These are phyloP conservation scores for Drosophila obscura DNA, from an alignment of 1,140 invertebrate genomes.

Conservation along the genomic window DNA sequence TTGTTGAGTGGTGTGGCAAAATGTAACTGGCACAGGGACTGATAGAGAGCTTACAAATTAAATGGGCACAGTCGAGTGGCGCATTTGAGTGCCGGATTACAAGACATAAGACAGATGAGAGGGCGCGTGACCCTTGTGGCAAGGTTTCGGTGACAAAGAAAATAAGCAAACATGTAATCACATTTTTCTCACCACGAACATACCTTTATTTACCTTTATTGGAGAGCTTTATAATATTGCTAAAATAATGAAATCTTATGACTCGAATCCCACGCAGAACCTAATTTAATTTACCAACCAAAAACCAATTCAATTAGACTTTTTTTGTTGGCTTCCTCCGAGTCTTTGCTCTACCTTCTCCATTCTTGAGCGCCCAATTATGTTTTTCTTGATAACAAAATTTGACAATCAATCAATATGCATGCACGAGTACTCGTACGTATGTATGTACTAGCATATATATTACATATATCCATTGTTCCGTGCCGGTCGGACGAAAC, in stretches of 20 bases:
- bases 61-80: constrained; percentile 16
- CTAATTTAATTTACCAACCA: background rate
- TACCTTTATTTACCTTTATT: no score
- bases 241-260: constrained; percentile 24
- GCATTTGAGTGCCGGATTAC: constrained; percentile 18
- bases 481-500: background rate
- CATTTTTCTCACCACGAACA: no score
- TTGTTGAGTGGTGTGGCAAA: constrained; percentile 8
- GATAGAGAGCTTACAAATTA: constrained; percentile 19
- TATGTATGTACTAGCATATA: constrained; percentile 10
- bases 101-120: background rate
- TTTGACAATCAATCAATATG: constrained; percentile 75
- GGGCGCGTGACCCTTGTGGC: background rate
- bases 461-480: constrained; percentile 17
- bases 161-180: background rate
- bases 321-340: constrained; percentile 24
- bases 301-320: constrained; percentile 35
- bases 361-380: constrained; percentile 33
- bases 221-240: no score
- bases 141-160: constrained; percentile 5
- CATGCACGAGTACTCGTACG: constrained; percentile 7
- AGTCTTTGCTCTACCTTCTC: background rate
- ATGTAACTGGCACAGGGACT: background rate
- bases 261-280: background rate
- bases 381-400: constrained; percentile 51